Evolutionary conservation across 2,888 invertebrate genomes (phyloP).

Genomic region (Drosophila robusta): DNA sequence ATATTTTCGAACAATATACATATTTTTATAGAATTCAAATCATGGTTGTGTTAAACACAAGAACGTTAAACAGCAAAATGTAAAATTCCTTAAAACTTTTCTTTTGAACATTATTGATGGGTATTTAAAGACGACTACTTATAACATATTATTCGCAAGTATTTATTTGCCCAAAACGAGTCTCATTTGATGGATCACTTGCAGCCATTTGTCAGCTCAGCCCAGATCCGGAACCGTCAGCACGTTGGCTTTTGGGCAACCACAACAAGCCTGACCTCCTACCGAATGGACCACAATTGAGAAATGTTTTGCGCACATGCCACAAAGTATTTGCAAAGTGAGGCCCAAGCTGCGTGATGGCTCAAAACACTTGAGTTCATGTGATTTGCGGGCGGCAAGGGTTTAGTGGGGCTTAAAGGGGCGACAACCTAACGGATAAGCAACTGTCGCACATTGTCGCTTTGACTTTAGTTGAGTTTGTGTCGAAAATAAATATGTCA

Average conservation of each 20-base stretch:
- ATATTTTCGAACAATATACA: too few species aligned
- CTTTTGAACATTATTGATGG: neutral
- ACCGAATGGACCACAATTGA: conserved; percentile 47
- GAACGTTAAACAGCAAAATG: neutral
- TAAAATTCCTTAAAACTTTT: neutral
- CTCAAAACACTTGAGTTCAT: conserved; percentile 9
- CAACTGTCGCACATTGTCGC: conserved; percentile 67
- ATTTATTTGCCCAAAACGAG: neutral
- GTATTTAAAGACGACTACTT: neutral
- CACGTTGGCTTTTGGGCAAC: conserved; percentile 21
- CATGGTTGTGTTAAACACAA: neutral
- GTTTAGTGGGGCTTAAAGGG: neutral
- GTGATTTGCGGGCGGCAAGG: conserved; percentile 36
- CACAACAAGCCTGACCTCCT: conserved; percentile 20
- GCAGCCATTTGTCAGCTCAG: conserved; percentile 1
- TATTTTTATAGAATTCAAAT: too few species aligned
- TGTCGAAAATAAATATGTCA: conserved; percentile 71
- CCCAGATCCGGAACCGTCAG: neutral
- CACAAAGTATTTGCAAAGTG: conserved; percentile 29
- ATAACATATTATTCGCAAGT: neutral
- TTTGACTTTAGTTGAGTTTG: conserved; percentile 45
- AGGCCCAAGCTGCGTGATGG: conserved; percentile 9
- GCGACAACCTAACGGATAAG: conserved; percentile 28
- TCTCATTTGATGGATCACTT: conserved; percentile 25
- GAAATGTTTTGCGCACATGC: conserved; percentile 46